These are phyloP conservation scores for Cetoscarus ocellatus DNA, from an alignment of 2,797 vertebrate species.

Conservation along the genomic window DNA sequence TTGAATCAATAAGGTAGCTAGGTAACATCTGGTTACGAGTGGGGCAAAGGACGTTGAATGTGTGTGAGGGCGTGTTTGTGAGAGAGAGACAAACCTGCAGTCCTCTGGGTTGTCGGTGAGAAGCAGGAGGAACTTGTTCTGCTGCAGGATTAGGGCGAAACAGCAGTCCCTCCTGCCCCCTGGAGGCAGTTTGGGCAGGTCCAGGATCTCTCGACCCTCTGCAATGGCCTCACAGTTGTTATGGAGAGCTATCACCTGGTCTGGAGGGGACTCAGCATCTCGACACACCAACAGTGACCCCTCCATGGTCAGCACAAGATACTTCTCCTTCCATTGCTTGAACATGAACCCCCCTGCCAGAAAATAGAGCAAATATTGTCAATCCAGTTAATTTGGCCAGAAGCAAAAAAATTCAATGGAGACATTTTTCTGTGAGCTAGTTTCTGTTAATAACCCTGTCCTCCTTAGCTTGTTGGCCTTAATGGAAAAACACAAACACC, in stretches of 20 bases:
- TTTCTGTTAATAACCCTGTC: too few species aligned
- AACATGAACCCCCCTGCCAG: conserved; percentile 87
- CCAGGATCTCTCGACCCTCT: conserved; percentile 85
- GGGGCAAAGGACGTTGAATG: conserved; percentile 22
- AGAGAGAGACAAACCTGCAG: conserved; percentile 71
- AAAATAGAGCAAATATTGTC: too few species aligned
- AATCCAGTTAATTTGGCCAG: too few species aligned
- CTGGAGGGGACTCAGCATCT: conserved; percentile 82
- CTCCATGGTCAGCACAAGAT: conserved; percentile 83
- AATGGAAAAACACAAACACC: too few species aligned
- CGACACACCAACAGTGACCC: conserved; percentile 86
- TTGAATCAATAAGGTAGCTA: not conserved
- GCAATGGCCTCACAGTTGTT: conserved; percentile 80
- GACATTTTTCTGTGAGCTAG: too few species aligned
- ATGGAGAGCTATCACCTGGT: conserved; percentile 83
- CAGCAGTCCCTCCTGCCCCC: conserved; percentile 87
- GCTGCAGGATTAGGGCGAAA: conserved; percentile 85
- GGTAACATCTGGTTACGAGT: conserved; percentile 23
- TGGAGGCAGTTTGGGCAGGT: conserved; percentile 84
- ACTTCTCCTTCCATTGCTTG: conserved; percentile 91
- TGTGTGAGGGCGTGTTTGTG: not conserved
- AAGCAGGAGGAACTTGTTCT: conserved; percentile 86
- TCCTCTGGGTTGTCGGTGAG: conserved; percentile 83
- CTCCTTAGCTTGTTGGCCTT: too few species aligned
- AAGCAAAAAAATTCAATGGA: too few species aligned